Base-by-base conservation (phyloP, 2,797 vertebrate genomes). In the Spea hammondii region DNA sequence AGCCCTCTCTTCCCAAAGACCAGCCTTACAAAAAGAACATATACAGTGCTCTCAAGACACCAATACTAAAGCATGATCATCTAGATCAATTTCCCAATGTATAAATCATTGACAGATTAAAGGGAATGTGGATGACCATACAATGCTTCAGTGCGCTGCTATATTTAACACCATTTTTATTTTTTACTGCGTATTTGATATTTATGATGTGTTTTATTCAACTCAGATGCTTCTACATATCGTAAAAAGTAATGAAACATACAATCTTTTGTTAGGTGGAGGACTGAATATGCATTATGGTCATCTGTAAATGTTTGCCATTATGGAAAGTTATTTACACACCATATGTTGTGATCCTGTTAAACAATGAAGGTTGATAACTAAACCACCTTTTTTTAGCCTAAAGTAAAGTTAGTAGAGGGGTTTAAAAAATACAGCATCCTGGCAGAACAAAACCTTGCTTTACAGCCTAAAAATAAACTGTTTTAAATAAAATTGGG, bases 51-150 rank as follows among this genome's bases (percentile, higher is more conserved):
- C 73, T 70, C 68, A 65, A 57, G 14, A 48, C 60, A 68, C 51
- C 51, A 51, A 67, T 60, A 59, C 65, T 51, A 9, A 72, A 46
- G 57, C 46, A 74, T 68, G 7, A 65, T 67, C 78, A 49, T 49
- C 65, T 70, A 48, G 65, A 79, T 70, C 32, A 47, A 49, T 70
- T 55, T 75, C 9, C 78, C 72, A 79, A 74, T 70, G 54, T 74
- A 70, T 80, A 71, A 76, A 76, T 65, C 73, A 76, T 50, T 71
- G 17, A 57, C 10, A 59, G 6, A 66, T 74, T 51, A 65, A 12
- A 60, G 64, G 51, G 47, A 68, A 68, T 57, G 51, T 45, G 51
- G 49, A n/a, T 66, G 79, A 65, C 17, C 65, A 74, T 51, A 49
- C 17, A 5, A 32, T 74, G 64, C 62, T 74, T 70, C 49, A 79